Conservation (phyloP, 2,113 vertebrate genomes). For the Campylomormyrus numenius region DNA sequence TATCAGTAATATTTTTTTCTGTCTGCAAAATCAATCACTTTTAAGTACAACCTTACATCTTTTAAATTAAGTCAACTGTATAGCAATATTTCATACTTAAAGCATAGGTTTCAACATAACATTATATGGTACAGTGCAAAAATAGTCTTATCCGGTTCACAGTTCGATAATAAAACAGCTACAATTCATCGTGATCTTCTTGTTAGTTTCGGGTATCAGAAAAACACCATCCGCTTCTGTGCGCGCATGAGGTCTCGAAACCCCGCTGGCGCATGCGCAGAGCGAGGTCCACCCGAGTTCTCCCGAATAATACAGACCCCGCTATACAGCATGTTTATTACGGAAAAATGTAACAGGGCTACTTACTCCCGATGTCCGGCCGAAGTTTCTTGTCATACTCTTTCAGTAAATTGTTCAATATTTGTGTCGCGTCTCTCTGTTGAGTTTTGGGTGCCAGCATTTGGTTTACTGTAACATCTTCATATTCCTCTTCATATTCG, state of each 20-base stretch:
- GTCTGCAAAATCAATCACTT: not conserved
- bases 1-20: not conserved
- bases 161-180: not conserved
- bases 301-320: not conserved
- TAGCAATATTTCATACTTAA: not conserved
- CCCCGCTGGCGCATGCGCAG: not conserved
- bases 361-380: slow-evolving; percentile 90
- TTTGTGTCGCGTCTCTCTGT: slow-evolving; percentile 79
- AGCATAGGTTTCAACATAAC: not conserved
- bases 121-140: not conserved
- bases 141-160: not conserved
- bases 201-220: not conserved
- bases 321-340: not conserved
- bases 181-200: not conserved
- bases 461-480: slow-evolving; percentile 78
- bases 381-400: slow-evolving; percentile 92
- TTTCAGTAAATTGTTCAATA: slow-evolving; percentile 83
- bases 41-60: not conserved
- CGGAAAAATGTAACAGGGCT: not conserved
- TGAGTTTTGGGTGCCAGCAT: slow-evolving; percentile 83
- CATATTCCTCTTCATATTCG: slow-evolving; percentile 78
- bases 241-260: not conserved
- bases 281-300: not conserved
- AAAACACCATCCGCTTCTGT: not conserved
- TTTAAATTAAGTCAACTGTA: not conserved